phyloP scores from a whole-genome alignment of 2,797 vertebrate species.

The Fistularia commersonii region DNA sequence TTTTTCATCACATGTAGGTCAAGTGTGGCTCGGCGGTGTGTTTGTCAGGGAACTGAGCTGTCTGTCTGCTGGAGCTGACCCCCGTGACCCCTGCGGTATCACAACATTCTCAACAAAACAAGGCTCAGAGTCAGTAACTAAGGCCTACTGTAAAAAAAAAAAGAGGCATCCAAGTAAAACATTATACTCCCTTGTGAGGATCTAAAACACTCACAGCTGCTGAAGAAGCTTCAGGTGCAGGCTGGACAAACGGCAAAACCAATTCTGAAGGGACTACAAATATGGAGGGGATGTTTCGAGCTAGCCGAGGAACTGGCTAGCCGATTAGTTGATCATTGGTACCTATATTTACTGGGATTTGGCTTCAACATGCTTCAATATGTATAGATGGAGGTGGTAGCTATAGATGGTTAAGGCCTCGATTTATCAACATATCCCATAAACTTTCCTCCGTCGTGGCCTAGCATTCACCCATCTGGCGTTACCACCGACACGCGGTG shows the following conservation, averaged over 20 bases:
- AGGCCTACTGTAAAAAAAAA: conserved; percentile 8
- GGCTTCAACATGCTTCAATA: no score
- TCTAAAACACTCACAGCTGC: conserved; percentile 18
- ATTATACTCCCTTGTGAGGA: conserved; percentile 33
- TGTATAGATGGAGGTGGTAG: no score
- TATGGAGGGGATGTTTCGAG: no score
- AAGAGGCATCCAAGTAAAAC: conserved; percentile 44
- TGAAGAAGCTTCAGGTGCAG: conserved; percentile 39
- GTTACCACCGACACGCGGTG: no score
- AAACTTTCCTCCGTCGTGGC: no score
- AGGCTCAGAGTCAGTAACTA: conserved; percentile 26
- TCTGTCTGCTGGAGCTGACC: no score
- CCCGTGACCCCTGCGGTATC: conserved; percentile 3
- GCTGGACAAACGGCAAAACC: conserved; percentile 15
- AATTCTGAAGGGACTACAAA: neutral
- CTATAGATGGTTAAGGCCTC: no score
- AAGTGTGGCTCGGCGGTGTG: conserved; percentile 3
- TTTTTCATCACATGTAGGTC: neutral
- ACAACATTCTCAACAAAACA: conserved; percentile 6
- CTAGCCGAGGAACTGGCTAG: no score
- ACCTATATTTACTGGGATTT: no score
- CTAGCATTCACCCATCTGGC: no score
- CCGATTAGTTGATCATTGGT: no score
- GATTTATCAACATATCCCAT: no score
- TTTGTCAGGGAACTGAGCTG: conserved; percentile 9